Conservation (phyloP, 2,797 vertebrate genomes). For the Nyctibius grandis region DNA sequence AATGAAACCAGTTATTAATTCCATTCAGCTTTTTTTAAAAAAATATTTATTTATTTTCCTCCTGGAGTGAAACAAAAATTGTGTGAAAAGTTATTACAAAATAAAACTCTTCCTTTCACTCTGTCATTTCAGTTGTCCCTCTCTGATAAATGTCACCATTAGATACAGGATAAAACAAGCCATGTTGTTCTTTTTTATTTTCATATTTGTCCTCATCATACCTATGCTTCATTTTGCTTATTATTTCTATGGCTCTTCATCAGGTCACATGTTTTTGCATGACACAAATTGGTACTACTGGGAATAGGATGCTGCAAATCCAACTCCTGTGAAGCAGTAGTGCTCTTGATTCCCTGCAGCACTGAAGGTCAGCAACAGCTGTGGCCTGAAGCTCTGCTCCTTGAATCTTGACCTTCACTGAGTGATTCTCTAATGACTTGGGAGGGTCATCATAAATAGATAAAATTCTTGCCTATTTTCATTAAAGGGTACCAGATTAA, state of each 20-base stretch:
- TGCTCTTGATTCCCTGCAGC: background rate
- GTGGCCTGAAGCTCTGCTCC: background rate
- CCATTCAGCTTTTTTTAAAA: background rate
- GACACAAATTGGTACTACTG: background rate
- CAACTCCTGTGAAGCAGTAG: slow-evolving; percentile 7
- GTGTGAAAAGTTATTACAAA: background rate
- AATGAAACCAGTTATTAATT: slow-evolving; percentile 13
- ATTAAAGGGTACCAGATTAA: slow-evolving; percentile 47
- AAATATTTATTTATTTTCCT: background rate
- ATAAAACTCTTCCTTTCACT: background rate
- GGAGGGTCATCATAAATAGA: slow-evolving; percentile 58
- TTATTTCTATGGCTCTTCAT: background rate
- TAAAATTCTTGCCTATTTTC: slow-evolving; percentile 43
- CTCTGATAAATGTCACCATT: background rate
- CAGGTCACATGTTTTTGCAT: background rate
- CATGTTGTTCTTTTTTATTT: background rate
- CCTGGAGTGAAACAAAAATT: background rate
- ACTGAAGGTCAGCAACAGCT: slow-evolving; percentile 33
- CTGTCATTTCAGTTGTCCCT: background rate
- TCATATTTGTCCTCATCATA: background rate
- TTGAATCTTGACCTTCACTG: slow-evolving; percentile 57
- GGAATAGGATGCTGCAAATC: slow-evolving; percentile 42
- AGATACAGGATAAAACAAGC: background rate
- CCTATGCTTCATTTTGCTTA: background rate
- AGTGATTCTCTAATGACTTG: slow-evolving; percentile 16